Conservation (phyloP, 1,140 invertebrate genomes). For the Mactra quadrangularis region DNA sequence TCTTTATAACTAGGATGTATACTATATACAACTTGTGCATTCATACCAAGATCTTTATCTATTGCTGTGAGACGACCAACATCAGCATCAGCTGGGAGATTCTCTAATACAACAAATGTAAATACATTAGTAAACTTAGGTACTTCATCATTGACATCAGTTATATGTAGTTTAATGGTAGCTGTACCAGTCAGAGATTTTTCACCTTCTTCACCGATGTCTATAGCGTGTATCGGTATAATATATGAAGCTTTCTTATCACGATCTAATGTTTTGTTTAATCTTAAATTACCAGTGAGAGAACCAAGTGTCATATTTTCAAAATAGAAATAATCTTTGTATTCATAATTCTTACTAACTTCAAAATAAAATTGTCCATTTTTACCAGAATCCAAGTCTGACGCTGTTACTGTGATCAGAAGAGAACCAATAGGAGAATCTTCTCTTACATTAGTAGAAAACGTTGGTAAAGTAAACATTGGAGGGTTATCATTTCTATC, state of each 20-base stretch:
- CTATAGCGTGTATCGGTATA: slow-evolving; percentile 46
- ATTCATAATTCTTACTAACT: slow-evolving; percentile 12
- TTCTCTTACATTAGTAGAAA: slow-evolving; percentile 65
- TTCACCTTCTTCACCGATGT: slow-evolving; percentile 9
- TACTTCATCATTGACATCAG: slow-evolving; percentile 73
- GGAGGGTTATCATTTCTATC: slow-evolving; percentile 55
- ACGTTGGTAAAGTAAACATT: slow-evolving; percentile 84
- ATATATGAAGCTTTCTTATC: slow-evolving; percentile 44
- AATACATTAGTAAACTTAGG: slow-evolving; percentile 62
- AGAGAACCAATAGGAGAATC: slow-evolving; percentile 64
- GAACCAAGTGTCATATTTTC: slow-evolving; percentile 20
- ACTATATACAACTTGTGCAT: slow-evolving; percentile 48
- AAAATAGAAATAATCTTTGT: slow-evolving; percentile 48
- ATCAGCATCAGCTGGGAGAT: slow-evolving; percentile 54
- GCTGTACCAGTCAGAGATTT: slow-evolving; percentile 29
- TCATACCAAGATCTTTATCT: slow-evolving; percentile 49
- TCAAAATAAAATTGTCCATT: slow-evolving; percentile 47
- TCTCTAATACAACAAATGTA: slow-evolving; percentile 64
- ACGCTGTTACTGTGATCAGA: slow-evolving; percentile 60
- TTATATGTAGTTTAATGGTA: slow-evolving; percentile 61
- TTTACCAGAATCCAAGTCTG: slow-evolving; percentile 58
- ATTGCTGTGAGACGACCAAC: slow-evolving; percentile 48
- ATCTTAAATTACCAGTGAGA: slow-evolving; percentile 19
- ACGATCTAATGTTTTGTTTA: slow-evolving; percentile 42
- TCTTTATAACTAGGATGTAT: slow-evolving; percentile 39